Base-by-base conservation (phyloP, 2,113 vertebrate genomes). In the Carlito syrichta region DNA sequence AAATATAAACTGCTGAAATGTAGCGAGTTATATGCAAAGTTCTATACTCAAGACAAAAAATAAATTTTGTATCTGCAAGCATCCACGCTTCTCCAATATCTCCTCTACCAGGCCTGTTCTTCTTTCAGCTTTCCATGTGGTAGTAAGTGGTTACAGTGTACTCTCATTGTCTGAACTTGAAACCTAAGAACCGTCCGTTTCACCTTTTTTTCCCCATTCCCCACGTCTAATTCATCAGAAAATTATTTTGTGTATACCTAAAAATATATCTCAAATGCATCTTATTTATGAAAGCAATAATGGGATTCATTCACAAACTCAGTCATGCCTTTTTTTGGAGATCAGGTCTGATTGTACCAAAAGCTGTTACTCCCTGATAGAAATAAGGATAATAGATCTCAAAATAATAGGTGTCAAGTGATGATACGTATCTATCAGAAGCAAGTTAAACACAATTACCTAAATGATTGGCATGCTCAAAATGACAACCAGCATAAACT, bases 11-110 rank as follows among this genome's bases (percentile, higher is more conserved):
- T 19, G 74, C 45, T 85, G 52, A 71, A 96, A 71, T 50, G 25
- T 35, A 89, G 19, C 25, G 90, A n/a, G 23, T 87, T 79, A 40
- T 54, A 85, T 52, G 32, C 23, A 92, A 96, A 97, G 40, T 82
- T 62, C 52, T 63, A 76, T 63, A 43, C 71, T 92, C n/a, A 52
- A 86, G 68, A 73, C 43, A 94, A 79, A 69, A 92, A 54, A 86
- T n/a, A 50, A 73, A 91, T 69, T 74, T n/a, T 8, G 20, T 23
- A 25, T 40, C 25, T 68, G n/a, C 13, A 83, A 40, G 3, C 68
- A 48, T 95, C 25, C 11, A n/a, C 19, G 22, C 2, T 40, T 10
- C 3, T 73, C 56, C 32, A 30, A 3, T 35, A 73, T 91, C 10
- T 45, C 38, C 52, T 52, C 83, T 23, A 52, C 23, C 38, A 71